phyloP scores from a whole-genome alignment of 2,113 vertebrate genomes.

The Ursus arctos region DNA sequence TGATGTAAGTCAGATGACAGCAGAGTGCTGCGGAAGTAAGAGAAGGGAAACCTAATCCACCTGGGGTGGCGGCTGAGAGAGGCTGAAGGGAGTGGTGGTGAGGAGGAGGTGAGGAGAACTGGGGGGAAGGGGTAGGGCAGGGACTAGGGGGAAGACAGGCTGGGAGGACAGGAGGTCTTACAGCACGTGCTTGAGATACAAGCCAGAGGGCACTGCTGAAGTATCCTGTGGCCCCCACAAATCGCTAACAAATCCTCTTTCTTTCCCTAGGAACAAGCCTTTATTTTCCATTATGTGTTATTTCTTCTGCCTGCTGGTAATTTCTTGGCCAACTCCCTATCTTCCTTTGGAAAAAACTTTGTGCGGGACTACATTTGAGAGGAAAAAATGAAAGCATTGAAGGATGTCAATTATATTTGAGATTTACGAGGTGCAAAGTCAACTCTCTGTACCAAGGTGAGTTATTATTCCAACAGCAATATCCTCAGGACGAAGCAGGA shows the following conservation, averaged over 20 bases:
- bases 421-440: background rate
- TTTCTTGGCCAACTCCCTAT: slow-evolving; percentile 19
- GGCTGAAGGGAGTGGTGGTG: background rate
- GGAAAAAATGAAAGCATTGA: slow-evolving; percentile 3
- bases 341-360: background rate
- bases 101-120: background rate
- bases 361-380: background rate
- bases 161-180: background rate
- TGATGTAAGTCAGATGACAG: background rate
- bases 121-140: background rate
- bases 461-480: background rate
- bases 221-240: background rate
- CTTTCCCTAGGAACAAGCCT: background rate
- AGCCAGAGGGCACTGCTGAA: background rate
- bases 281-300: slow-evolving; percentile 14
- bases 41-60: background rate
- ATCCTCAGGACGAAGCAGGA: background rate
- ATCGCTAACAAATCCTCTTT: background rate
- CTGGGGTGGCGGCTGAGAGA: background rate
- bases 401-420: background rate
- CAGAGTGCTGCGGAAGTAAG: background rate
- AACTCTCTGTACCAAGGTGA: background rate
- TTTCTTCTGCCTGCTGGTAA: background rate
- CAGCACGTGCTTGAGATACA: background rate
- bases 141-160: background rate